Evolutionary conservation across 2,797 vertebrate genomes (phyloP), one percentile per base, ranked within the genome.

Genomic region (Galago senegalensis): DNA sequence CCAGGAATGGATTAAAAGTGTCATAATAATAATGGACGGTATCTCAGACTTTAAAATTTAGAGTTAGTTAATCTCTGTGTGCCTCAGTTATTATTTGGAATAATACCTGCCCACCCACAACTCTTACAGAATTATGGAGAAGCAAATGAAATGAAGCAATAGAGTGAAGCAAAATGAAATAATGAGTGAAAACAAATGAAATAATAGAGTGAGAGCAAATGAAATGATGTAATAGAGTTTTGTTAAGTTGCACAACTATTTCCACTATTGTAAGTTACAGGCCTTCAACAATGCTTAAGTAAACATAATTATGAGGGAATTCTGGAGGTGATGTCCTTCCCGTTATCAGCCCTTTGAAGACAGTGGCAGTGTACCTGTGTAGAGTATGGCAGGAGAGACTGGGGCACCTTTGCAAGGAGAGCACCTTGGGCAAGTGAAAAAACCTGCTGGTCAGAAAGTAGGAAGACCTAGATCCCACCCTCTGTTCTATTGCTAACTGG

Each of bases 51-150:
- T 65, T 60, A n/a, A 63, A 72, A 16, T 53, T 53, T 53, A 92
- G 80, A 85, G 10, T 29, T 20, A 84, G 49, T 80, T 84, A 37
- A 61, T 76, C 56, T 27, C 61, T 17, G 13, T 27, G 91, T 77
- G 79, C 17, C n/a, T 92, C 70, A 40, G 29, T 82, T 82, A 80
- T 90, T 77, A 81, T 69, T 53, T 86, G 73, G 58, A 89, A 88
- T 53, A 56, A 56, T 34, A 43, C 6, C 31, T n/a, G 49, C 2
- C 46, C 29, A 46, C 9, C 37, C 61, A 53, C 14, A 53, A 53
- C 69, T 46, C 56, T 56, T 31, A 60, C 23, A 72, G 65, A 91
- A 80, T 70, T 9, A 29, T 2, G 27, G 65, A 87, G 40, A 34
- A 89, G 43, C 37, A 40, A 91, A 61, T 53, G 49, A 89, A 84